A percentile compares a stretch with the other conserved stretches of the same genome.
Evolutionary conservation across 2,888 invertebrate genomes (phyloP).

Genomic region (Arctia plantaginis): DNA sequence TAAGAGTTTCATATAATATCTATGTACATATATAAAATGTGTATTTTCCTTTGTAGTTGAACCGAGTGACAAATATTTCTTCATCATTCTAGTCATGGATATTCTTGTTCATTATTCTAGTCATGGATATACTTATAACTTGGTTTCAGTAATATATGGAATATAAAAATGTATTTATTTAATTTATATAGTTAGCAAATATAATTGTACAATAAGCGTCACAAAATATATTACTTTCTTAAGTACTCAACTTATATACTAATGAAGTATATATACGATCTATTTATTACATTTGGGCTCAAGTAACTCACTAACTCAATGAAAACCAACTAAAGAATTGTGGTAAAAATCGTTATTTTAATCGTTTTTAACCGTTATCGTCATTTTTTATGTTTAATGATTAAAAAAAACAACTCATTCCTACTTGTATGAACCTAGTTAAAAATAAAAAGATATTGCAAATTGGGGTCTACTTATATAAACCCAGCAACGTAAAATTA

Average conservation of each 20-base stretch:
- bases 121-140: no score
- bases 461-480: not conserved
- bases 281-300: no score
- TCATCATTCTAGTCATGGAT: not conserved
- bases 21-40: no score
- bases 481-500: not conserved
- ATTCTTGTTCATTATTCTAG: no score
- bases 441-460: constrained; percentile 4
- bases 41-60: no score
- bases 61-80: not conserved
- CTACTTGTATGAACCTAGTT: not conserved
- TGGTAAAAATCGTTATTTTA: no score
- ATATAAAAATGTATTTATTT: not conserved
- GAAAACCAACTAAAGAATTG: no score
- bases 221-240: constrained; percentile 5
- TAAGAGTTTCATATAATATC: no score
- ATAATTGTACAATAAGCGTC: not conserved
- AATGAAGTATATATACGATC: not conserved
- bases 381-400: no score
- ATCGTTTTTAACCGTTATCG: no score
- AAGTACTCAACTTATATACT: constrained; percentile 3
- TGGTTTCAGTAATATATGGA: not conserved
- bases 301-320: no score
- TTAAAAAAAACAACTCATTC: not conserved
- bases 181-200: not conserved